Percentiles rank a stretch among this genome's conserved stretches.
Evolutionary conservation across 2,888 invertebrate genomes (phyloP).

Genomic region (Caenorhabditis drosophilae): DNA sequence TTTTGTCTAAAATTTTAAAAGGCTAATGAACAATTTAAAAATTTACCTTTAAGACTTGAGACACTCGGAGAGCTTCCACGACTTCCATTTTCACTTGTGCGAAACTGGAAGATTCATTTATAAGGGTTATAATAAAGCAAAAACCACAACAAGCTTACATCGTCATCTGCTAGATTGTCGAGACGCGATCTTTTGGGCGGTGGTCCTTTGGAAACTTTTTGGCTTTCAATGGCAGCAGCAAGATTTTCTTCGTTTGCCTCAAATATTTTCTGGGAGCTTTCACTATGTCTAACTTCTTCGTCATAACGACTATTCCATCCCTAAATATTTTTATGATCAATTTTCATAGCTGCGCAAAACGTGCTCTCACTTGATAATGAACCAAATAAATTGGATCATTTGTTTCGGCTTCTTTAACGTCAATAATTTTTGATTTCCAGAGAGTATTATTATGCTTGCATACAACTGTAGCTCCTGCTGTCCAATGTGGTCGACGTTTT

Average conservation of each 20-base stretch:
- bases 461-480: slow-evolving; percentile 1
- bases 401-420: neutral
- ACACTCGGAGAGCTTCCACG: slow-evolving; percentile 11
- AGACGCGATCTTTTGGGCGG: no score
- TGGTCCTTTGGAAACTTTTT: neutral
- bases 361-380: slow-evolving; percentile 27
- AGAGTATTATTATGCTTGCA: slow-evolving; percentile 8
- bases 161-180: neutral
- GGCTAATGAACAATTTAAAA: no score
- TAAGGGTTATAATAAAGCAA: no score
- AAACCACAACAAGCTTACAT: no score
- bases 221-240: neutral
- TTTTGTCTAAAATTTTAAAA: slow-evolving; percentile 5
- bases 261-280: neutral
- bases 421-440: slow-evolving; percentile 29
- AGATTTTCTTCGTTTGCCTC: slow-evolving; percentile 8
- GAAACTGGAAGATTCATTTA: no score
- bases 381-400: slow-evolving; percentile 12
- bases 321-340: slow-evolving; percentile 1
- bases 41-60: no score
- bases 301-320: slow-evolving; percentile 42
- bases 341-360: neutral
- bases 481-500: neutral
- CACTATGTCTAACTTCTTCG: slow-evolving; percentile 9
- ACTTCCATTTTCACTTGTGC: slow-evolving; percentile 17